Evolutionary conservation across 2,888 invertebrate species (phyloP).

Genomic region (Drosophila multiciliata): DNA sequence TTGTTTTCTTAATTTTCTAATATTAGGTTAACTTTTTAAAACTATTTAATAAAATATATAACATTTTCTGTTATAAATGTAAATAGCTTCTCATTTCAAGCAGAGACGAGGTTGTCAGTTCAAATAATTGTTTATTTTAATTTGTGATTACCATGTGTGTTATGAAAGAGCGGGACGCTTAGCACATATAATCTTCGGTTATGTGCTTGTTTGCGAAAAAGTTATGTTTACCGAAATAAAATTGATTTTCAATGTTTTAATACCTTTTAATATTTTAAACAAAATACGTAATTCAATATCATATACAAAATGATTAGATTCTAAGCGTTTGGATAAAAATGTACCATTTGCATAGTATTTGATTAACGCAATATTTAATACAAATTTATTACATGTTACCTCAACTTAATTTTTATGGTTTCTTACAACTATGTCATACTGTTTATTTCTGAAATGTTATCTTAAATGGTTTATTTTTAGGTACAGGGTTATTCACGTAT

Average conservation of each 20-base stretch:
- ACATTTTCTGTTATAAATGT: not conserved
- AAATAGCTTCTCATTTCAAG: not conserved
- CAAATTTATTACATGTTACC: not conserved
- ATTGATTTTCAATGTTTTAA: not conserved
- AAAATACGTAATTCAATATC: not conserved
- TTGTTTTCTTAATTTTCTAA: not conserved
- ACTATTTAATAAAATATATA: not conserved
- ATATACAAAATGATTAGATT: not conserved
- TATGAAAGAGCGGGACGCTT: not conserved
- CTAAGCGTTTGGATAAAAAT: not conserved
- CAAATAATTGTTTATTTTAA: not conserved
- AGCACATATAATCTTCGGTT: not conserved
- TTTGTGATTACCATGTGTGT: not conserved
- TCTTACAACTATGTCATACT: slow-evolving; percentile 22
- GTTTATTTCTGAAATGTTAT: not conserved
- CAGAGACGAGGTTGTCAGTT: not conserved
- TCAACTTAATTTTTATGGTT: slow-evolving; percentile 12
- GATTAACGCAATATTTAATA: not conserved
- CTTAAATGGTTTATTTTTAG: not conserved
- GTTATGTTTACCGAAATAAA: not conserved
- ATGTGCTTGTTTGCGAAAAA: not conserved
- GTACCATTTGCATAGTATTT: not conserved
- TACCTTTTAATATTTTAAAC: not conserved
- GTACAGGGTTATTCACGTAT: slow-evolving; percentile 2
- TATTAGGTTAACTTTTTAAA: not conserved